Evolutionary conservation across 1,140 invertebrate species (phyloP).

Genomic region (Vollenhovia emeryi): DNA sequence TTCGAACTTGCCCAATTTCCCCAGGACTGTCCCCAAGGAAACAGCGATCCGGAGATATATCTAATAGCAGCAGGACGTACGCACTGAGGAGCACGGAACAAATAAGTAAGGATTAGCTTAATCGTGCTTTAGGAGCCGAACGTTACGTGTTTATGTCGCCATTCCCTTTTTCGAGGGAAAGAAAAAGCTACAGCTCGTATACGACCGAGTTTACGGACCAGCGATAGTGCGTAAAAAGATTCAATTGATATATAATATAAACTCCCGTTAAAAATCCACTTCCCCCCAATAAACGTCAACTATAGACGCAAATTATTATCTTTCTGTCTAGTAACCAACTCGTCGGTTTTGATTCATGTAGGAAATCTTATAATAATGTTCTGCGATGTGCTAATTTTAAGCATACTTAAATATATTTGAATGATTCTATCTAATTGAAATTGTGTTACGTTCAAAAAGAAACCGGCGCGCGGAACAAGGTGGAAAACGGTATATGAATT

Average conservation of each 20-base stretch:
- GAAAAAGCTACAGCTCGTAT: slow-evolving; percentile 14
- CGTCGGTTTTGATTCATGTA: neutral
- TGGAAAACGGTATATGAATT: no score
- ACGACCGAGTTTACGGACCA: slow-evolving; percentile 20
- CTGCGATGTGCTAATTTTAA: neutral
- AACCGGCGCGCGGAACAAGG: no score
- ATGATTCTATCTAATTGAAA: no score
- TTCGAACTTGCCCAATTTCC: slow-evolving; percentile 42
- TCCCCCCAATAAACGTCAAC: neutral
- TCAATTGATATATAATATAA: neutral
- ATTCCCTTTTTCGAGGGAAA: slow-evolving; percentile 60
- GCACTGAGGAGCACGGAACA: slow-evolving; percentile 63
- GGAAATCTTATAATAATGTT: neutral
- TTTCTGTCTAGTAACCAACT: neutral
- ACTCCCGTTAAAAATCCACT: neutral
- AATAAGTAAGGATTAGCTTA: slow-evolving; percentile 84
- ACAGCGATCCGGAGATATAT: slow-evolving; percentile 75
- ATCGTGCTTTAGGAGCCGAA: slow-evolving; percentile 80
- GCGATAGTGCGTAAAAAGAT: slow-evolving; percentile 27
- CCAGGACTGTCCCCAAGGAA: slow-evolving; percentile 71
- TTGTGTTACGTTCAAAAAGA: no score
- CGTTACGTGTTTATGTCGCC: slow-evolving; percentile 64
- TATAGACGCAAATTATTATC: neutral
- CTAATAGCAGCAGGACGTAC: slow-evolving; percentile 65
- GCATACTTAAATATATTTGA: neutral